Evolutionary conservation across 2,888 invertebrate genomes (phyloP).

Genomic region (Athetis lepigone): DNA sequence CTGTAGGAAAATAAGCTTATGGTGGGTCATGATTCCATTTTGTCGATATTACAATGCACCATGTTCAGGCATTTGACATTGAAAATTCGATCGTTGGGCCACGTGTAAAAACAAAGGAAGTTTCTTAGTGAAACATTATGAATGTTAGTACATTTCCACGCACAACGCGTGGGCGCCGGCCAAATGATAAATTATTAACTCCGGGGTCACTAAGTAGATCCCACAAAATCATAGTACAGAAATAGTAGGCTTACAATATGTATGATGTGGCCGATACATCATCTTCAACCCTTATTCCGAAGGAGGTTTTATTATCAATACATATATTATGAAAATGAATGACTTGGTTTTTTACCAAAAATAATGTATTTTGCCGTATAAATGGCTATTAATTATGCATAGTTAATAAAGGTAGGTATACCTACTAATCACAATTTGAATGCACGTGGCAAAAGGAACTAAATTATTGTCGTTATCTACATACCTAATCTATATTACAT

Average conservation of each 20-base stretch:
- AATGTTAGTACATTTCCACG: constrained; percentile 46
- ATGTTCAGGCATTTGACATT: not conserved
- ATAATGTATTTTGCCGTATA: not conserved
- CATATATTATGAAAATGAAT: not conserved
- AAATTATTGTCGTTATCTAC: too few species aligned
- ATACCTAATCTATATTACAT: too few species aligned
- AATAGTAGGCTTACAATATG: constrained; percentile 43
- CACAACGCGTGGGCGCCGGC: constrained; percentile 24
- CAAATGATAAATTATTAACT: constrained; percentile 63
- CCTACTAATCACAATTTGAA: too few species aligned
- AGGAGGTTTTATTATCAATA: constrained; percentile 19
- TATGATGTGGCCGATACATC: constrained; percentile 42
- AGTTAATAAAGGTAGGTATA: too few species aligned
- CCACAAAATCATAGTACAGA: constrained; percentile 49
- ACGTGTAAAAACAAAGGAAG: constrained; percentile 15
- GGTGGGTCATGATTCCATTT: too few species aligned
- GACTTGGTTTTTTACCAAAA: not conserved
- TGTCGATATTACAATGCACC: too few species aligned
- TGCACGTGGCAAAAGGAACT: too few species aligned
- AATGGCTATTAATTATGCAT: too few species aligned
- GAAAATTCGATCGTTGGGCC: constrained; percentile 1
- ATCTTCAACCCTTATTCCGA: constrained; percentile 23
- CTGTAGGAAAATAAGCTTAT: too few species aligned
- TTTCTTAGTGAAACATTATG: constrained; percentile 16
- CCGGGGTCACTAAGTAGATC: constrained; percentile 58